Evolutionary conservation across 2,797 vertebrate species (phyloP), one percentile per base, ranked within the genome.

Genomic region (Enteromius afrohamiltoni): DNA sequence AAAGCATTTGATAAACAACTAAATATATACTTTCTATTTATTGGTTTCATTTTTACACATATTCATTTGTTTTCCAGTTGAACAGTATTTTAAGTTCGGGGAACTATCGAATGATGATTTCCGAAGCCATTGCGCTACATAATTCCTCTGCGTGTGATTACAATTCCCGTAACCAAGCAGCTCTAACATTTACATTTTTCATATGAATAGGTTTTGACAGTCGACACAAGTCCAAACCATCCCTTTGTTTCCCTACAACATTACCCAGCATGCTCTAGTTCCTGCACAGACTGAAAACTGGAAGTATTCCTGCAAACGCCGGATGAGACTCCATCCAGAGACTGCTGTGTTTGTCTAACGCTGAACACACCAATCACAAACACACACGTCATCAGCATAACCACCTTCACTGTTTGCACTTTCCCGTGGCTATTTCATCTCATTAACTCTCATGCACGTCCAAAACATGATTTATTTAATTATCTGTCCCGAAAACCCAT

Each of bases 191-290:
- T n/a, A 3, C 3, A 23, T 4, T 55, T 23, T 10, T 9, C 69
- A 49, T 49, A 6, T 49, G 4, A 19, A 71, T 19, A 29, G 42
- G 6, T 49, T 71, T 71, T 49, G 42, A 29, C 14, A 71, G 69
- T 26, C n/a, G 14, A n/a, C 67, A n/a, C n/a, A 70, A 45, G n/a
- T 70, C 68, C n/a, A 47, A 16, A 70, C 6, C 6, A 21, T 42
- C 34, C 67, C 2, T 11, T 40, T n/a, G 21, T 40, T 40, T 9
- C 40, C 40, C 40, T 9, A 40, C 40, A 13, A 45, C 42, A 45
- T 45, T 14, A 9, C 69, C 69, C 69, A 71, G 69, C 67, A 23
- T 69, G 67, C 42, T 71, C 23, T 71, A 17, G 2, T 71, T 29
- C 42, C 58, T 21, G 40, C 75, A 64, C 58, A 64, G 68, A 70